These are phyloP conservation scores for Antigone vipio DNA, from an alignment of 2,113 vertebrate species.

Conservation along the genomic window DNA sequence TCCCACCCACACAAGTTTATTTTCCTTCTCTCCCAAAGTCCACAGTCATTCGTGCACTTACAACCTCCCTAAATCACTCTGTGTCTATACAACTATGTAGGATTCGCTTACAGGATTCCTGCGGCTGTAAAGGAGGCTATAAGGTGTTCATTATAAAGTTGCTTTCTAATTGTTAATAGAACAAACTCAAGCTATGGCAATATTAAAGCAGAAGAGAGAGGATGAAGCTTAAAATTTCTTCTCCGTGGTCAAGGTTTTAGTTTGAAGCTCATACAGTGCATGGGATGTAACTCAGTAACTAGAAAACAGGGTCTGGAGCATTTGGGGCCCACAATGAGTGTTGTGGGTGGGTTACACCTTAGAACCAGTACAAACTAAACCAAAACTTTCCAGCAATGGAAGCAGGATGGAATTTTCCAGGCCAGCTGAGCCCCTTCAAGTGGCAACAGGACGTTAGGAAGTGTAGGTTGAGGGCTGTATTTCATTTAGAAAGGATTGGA, in stretches of 20 bases:
- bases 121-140: neutral
- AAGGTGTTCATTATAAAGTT: neutral
- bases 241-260: neutral
- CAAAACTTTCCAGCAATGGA: neutral
- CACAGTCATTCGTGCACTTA: accelerated
- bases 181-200: neutral
- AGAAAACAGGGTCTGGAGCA: neutral
- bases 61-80: neutral
- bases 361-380: neutral
- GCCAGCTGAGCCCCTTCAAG: neutral
- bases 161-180: neutral
- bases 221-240: neutral
- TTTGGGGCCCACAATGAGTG: neutral
- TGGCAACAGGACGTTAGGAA: neutral
- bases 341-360: neutral
- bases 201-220: neutral
- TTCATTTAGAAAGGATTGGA: neutral
- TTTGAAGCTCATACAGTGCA: neutral
- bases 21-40: neutral
- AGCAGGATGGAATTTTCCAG: neutral
- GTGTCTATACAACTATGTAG: accelerated
- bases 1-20: neutral
- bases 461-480: neutral
- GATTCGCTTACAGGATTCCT: neutral
- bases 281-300: neutral